A percentile compares a stretch with the other conserved stretches of the same genome.
Conservation (phyloP, 2,888 invertebrate genomes). For the Tanypteryx hageni region DNA sequence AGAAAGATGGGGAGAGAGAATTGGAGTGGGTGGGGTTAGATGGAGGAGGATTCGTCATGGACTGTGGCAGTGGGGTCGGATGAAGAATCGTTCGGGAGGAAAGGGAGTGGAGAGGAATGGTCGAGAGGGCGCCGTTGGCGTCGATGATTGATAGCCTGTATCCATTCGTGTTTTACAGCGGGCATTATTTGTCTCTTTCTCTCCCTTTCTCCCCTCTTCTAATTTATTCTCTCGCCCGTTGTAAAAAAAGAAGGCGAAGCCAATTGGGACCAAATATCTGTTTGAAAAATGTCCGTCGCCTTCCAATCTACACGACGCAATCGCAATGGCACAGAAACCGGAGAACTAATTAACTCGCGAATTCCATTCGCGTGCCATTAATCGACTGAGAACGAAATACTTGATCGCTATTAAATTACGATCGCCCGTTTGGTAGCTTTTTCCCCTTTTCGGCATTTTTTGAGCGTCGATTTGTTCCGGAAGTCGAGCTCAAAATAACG, state of each 20-base stretch:
- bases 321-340: background rate
- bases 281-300: background rate
- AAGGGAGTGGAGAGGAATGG: background rate
- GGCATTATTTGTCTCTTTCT: slow-evolving; percentile 1
- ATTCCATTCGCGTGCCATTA: background rate
- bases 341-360: background rate
- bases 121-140: background rate
- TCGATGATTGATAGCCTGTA: slow-evolving; percentile 36
- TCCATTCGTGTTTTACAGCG: slow-evolving; percentile 37
- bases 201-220: background rate
- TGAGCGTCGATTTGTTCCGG: background rate
- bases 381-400: background rate
- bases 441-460: background rate
- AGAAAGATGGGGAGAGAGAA: background rate
- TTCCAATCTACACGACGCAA: background rate
- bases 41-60: too few species aligned
- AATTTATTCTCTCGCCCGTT: background rate
- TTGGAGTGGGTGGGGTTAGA: background rate
- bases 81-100: background rate
- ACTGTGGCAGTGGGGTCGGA: background rate
- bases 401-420: background rate
- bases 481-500: background rate
- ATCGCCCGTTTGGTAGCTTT: background rate
- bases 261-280: background rate
- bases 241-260: background rate